Conservation (phyloP, 2,888 invertebrate genomes). For the Sericinus montela region DNA sequence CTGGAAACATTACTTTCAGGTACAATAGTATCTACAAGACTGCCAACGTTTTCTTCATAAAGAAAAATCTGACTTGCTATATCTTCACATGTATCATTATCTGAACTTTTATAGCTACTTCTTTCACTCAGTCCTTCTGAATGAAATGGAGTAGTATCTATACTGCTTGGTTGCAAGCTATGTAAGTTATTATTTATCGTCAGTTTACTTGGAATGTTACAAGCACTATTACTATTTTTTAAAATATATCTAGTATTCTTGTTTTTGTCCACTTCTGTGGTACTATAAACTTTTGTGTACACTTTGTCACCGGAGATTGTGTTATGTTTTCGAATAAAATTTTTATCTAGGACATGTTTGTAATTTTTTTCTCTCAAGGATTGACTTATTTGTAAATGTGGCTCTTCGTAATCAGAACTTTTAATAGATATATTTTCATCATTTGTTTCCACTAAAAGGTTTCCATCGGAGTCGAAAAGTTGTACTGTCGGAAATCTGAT, state of each 20-base stretch:
- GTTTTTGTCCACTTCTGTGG: conserved; percentile 32
- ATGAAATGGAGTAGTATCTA: conserved; percentile 56
- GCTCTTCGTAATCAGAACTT: conserved; percentile 56
- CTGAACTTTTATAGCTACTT: conserved; percentile 76
- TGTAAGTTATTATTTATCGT: conserved; percentile 40
- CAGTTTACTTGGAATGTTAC: conserved; percentile 70
- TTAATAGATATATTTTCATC: conserved; percentile 75
- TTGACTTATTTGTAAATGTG: conserved; percentile 45
- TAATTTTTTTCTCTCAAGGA: conserved; percentile 64
- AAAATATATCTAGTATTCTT: conserved; percentile 41
- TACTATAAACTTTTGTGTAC: conserved; percentile 62
- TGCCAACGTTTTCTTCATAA: background rate
- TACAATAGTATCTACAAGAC: background rate
- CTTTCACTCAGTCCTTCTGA: conserved; percentile 63
- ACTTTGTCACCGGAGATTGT: conserved; percentile 65
- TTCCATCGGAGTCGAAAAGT: conserved; percentile 81
- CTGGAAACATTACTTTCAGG: conserved; percentile 26
- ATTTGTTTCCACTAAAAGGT: conserved; percentile 80
- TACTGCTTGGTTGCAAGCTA: conserved; percentile 50
- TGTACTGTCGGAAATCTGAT: conserved; percentile 80
- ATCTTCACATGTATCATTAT: conserved; percentile 63
- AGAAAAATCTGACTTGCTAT: conserved; percentile 8
- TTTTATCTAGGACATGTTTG: conserved; percentile 54
- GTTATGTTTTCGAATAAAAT: conserved; percentile 59
- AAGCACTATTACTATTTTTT: conserved; percentile 46